Evolutionary conservation across 2,797 vertebrate genomes (phyloP).

Genomic region (Acanthurus lineatus): DNA sequence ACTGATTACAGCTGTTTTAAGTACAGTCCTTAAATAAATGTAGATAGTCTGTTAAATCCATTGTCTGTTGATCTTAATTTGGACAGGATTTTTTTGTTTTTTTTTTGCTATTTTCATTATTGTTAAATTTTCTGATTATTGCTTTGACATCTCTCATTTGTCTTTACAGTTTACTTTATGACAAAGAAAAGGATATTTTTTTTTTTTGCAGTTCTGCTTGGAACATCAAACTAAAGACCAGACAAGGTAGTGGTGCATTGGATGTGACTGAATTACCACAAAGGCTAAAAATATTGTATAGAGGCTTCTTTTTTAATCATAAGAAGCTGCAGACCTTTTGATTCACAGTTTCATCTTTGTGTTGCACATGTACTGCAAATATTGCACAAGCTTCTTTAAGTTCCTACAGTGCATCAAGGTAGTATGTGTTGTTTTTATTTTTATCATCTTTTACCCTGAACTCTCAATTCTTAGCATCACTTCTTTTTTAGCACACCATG

Average conservation of each 20-base stretch:
- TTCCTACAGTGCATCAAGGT: neutral
- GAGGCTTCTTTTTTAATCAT: neutral
- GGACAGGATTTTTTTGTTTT: too few relatives aligned
- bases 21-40: too few relatives aligned
- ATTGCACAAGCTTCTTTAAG: slow-evolving; percentile 26
- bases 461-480: slow-evolving; percentile 34
- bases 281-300: neutral
- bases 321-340: neutral
- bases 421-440: slow-evolving; percentile 39
- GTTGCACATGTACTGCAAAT: neutral
- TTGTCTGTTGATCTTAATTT: too few relatives aligned
- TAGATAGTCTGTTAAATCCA: too few relatives aligned
- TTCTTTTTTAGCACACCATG: slow-evolving; percentile 41
- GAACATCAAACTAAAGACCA: slow-evolving; percentile 6
- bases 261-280: slow-evolving; percentile 1
- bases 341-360: slow-evolving; percentile 1
- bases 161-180: too few relatives aligned
- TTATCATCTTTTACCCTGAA: slow-evolving; percentile 23
- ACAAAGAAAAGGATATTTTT: neutral
- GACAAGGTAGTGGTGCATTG: neutral
- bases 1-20: too few relatives aligned
- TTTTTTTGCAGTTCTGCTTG: neutral
- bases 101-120: too few relatives aligned
- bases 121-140: too few relatives aligned
- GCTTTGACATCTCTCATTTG: too few relatives aligned